These are phyloP conservation scores for Enteromius mattozi DNA, from an alignment of 2,797 vertebrate genomes.

Conservation along the genomic window DNA sequence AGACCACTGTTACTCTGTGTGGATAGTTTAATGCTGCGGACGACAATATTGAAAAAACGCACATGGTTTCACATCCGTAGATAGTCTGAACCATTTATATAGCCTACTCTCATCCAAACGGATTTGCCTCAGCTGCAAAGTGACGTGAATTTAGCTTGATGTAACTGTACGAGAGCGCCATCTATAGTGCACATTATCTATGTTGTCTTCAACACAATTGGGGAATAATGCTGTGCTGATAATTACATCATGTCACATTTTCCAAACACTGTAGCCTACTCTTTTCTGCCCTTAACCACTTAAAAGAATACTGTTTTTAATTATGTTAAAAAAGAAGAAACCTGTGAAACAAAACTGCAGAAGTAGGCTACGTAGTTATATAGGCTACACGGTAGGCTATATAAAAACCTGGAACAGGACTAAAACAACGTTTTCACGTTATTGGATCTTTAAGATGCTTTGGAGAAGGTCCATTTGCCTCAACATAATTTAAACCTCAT, in stretches of 20 bases:
- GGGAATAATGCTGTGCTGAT: neutral
- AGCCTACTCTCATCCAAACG: neutral
- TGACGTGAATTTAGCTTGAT: conserved; percentile 22
- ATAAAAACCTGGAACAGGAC: neutral
- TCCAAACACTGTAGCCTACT: neutral
- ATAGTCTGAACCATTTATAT: neutral
- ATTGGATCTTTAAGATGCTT: neutral
- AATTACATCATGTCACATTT: conserved; percentile 10
- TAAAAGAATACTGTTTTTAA: neutral
- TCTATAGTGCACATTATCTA: conserved; percentile 33
- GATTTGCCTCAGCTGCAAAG: conserved; percentile 33
- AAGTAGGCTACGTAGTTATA: neutral
- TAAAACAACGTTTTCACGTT: neutral
- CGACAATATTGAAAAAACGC: neutral
- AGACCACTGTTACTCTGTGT: neutral
- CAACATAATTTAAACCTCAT: neutral
- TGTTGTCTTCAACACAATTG: neutral
- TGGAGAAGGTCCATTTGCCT: neutral
- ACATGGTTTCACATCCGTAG: neutral
- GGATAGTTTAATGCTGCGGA: neutral
- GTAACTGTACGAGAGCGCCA: conserved; percentile 47
- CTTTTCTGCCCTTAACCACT: neutral
- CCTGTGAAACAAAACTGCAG: neutral
- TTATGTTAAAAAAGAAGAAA: neutral
- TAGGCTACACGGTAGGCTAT: neutral